Evolutionary conservation across 1,140 invertebrate genomes (phyloP), one percentile per base, ranked within the genome.

Genomic region (Anoplolepis gracilipes): DNA sequence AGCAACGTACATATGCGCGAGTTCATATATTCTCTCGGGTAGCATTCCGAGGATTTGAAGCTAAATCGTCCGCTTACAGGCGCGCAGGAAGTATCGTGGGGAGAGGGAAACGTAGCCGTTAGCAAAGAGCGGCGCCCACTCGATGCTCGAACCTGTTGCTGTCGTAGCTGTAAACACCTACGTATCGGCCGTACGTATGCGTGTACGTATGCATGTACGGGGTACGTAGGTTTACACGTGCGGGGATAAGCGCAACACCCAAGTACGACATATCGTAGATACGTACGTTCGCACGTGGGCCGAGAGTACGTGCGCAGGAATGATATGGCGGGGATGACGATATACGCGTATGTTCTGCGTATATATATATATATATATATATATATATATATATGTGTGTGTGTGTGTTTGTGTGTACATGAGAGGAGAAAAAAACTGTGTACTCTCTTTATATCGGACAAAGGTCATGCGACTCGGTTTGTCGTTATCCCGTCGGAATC

Each of bases 41-140:
- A 90, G 86, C 88, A 91, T 90, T 88, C 87, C 73, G 88, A 85
- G 85, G 87, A 92, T 91, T 73, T 73, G 86, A 87, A 62, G 77
- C 73, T 82, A 78, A 90, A 88, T 88, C 85, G 85, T 85, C 78
- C 88, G 85, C 88, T 89, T 85, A 75, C 62, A 73, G 61, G 36
- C 84, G 36, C 84, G 85, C 59, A 86, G 77, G 89, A 87, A 72
- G 69, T 77, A 59, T 49, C 19, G n/a, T n/a, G 69, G 46, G 62
- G 67, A 57, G 73, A 84, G 67, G 75, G 49, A 91, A 92, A 92
- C 85, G 75, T 92, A 90, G 90, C 92, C 91, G 86, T 88, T 87
- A 89, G 92, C 84, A 84, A 90, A 84, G 87, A 93, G 92, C 93
- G 93, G 93, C 93, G 93, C 93, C 93, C 93, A 92, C 92, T 93